These are phyloP conservation scores for Lates japonicus DNA, from an alignment of 2,797 vertebrate genomes.

Conservation along the genomic window DNA sequence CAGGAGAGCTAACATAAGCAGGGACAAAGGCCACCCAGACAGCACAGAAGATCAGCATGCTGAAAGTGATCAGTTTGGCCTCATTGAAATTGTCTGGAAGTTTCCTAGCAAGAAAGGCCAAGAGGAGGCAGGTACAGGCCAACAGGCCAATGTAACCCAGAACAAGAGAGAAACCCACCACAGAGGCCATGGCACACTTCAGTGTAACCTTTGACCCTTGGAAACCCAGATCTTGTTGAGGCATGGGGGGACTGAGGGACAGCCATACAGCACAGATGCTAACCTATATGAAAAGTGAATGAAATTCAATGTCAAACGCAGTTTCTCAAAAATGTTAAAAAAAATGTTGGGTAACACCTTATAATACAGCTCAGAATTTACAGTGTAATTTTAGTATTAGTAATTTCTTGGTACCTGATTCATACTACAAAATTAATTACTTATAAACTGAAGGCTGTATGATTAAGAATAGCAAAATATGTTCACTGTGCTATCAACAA, in stretches of 20 bases:
- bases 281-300: constrained; percentile 45
- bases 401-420: too few relatives aligned
- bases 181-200: constrained; percentile 75
- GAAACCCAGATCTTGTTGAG: constrained; percentile 68
- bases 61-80: constrained; percentile 85
- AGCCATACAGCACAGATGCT: constrained; percentile 79
- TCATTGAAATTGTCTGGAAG: constrained; percentile 86
- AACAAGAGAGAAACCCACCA: constrained; percentile 80
- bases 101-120: constrained; percentile 83
- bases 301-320: too few relatives aligned
- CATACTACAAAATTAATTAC: too few relatives aligned
- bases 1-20: constrained; percentile 84
- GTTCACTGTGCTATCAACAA: too few relatives aligned
- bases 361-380: too few relatives aligned
- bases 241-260: constrained; percentile 73
- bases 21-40: constrained; percentile 72
- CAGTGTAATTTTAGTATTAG: too few relatives aligned
- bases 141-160: constrained; percentile 84
- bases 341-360: too few relatives aligned
- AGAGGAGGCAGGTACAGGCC: constrained; percentile 76
- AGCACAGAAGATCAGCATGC: constrained; percentile 81
- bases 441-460: too few relatives aligned
- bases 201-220: constrained; percentile 80
- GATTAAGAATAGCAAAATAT: too few relatives aligned
- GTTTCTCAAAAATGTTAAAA: too few relatives aligned